Conservation (phyloP, 2,888 invertebrate species). For the Agriopis aurantiaria region DNA sequence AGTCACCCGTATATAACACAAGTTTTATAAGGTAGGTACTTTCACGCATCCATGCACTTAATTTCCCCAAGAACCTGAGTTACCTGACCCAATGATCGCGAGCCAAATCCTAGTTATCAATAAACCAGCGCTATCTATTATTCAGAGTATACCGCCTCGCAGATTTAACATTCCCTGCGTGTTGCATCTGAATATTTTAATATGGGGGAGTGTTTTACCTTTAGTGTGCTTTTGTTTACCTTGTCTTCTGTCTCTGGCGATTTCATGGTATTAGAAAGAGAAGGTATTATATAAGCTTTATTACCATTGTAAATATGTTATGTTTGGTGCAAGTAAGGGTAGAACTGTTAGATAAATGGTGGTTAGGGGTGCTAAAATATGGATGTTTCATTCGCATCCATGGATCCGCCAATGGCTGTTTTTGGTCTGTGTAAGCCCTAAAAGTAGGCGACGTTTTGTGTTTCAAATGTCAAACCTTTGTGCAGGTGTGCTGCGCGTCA, state of each 20-base stretch:
- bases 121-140: constrained; percentile 38
- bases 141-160: constrained; percentile 34
- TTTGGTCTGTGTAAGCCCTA: too few relatives aligned
- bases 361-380: neutral
- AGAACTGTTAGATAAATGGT: neutral
- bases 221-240: constrained; percentile 21
- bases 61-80: neutral
- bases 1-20: too few relatives aligned
- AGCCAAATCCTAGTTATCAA: constrained; percentile 37
- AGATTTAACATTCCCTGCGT: constrained; percentile 39
- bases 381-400: too few relatives aligned
- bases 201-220: constrained; percentile 34
- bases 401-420: too few relatives aligned
- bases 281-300: constrained; percentile 5
- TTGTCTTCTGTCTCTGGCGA: constrained; percentile 16
- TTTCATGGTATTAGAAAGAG: constrained; percentile 33
- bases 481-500: neutral
- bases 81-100: constrained; percentile 30
- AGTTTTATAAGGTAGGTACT: neutral
- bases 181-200: constrained; percentile 43
- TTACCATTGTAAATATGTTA: neutral
- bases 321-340: neutral
- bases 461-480: neutral
- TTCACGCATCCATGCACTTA: neutral
- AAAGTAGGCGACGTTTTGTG: too few relatives aligned